These are phyloP conservation scores for Anaspis maculata DNA, from an alignment of 2,888 invertebrate species.

Conservation along the genomic window DNA sequence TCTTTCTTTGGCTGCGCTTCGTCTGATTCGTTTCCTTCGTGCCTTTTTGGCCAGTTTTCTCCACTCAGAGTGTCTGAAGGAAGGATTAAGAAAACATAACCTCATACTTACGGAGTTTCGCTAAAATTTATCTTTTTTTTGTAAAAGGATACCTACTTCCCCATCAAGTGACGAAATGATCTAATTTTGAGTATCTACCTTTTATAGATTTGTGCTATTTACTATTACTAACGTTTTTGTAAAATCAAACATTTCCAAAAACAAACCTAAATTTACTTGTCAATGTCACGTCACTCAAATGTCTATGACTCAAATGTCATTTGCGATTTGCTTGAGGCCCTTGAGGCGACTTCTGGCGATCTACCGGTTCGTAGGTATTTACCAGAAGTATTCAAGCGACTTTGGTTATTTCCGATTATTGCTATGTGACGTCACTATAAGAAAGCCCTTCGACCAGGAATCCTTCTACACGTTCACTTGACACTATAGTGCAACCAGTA, in stretches of 20 bases:
- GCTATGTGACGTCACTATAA: too few relatives aligned
- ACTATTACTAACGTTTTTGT: neutral
- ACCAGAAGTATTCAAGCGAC: too few relatives aligned
- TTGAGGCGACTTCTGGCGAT: too few relatives aligned
- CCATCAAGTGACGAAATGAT: slow-evolving; percentile 22
- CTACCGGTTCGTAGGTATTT: too few relatives aligned
- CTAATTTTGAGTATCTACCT: slow-evolving; percentile 4
- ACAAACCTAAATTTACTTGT: too few relatives aligned
- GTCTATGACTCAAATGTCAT: too few relatives aligned
- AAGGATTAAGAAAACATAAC: slow-evolving; percentile 38
- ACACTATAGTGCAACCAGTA: too few relatives aligned
- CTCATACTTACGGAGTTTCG: slow-evolving; percentile 9
- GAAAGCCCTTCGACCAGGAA: too few relatives aligned
- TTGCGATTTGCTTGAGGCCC: too few relatives aligned
- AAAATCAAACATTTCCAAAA: neutral
- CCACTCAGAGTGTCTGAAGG: slow-evolving; percentile 59
- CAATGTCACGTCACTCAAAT: too few relatives aligned
- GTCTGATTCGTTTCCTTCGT: slow-evolving; percentile 60
- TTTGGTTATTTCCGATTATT: too few relatives aligned
- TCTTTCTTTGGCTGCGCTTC: slow-evolving; percentile 49
- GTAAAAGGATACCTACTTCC: slow-evolving; percentile 42
- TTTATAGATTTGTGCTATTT: neutral
- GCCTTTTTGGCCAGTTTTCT: slow-evolving; percentile 64
- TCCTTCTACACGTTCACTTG: too few relatives aligned
- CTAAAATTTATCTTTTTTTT: slow-evolving; percentile 4